phyloP scores from a whole-genome alignment of 1,140 invertebrate genomes.

The Nymphalis io region DNA sequence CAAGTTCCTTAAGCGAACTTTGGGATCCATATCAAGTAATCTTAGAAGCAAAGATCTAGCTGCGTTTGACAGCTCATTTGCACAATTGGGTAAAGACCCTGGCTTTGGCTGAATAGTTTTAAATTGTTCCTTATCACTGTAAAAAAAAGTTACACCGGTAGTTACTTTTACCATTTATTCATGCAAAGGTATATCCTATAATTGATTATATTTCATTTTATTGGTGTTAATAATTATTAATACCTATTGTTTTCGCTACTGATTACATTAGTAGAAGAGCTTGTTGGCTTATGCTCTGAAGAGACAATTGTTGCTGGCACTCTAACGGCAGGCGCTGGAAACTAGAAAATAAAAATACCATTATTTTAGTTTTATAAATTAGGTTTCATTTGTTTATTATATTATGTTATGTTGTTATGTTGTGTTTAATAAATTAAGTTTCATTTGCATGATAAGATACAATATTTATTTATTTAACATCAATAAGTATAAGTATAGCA shows the following conservation, averaged over 20 bases:
- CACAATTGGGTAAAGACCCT: constrained; percentile 56
- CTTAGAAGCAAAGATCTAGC: constrained; percentile 67
- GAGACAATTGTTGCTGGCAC: constrained; percentile 20
- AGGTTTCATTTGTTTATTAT: no score
- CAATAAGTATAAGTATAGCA: background rate
- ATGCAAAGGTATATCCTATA: background rate
- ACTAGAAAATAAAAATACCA: constrained; percentile 47
- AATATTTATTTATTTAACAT: background rate
- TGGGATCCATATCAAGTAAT: constrained; percentile 68
- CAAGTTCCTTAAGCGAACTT: constrained; percentile 68
- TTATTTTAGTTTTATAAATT: no score
- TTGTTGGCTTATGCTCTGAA: background rate
- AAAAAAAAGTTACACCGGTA: background rate
- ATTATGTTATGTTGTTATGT: no score
- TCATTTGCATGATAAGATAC: no score
- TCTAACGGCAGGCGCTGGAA: constrained; percentile 54
- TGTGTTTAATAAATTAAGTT: no score
- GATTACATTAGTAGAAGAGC: background rate
- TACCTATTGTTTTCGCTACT: constrained; percentile 1
- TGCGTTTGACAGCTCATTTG: constrained; percentile 48
- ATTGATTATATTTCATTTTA: no score
- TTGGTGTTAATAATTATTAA: background rate
- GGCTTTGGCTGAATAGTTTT: constrained; percentile 33
- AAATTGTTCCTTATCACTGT: background rate
- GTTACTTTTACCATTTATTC: no score